These are phyloP conservation scores for Neodon shergylaensis DNA, from an alignment of 2,113 vertebrate species.

Conservation along the genomic window DNA sequence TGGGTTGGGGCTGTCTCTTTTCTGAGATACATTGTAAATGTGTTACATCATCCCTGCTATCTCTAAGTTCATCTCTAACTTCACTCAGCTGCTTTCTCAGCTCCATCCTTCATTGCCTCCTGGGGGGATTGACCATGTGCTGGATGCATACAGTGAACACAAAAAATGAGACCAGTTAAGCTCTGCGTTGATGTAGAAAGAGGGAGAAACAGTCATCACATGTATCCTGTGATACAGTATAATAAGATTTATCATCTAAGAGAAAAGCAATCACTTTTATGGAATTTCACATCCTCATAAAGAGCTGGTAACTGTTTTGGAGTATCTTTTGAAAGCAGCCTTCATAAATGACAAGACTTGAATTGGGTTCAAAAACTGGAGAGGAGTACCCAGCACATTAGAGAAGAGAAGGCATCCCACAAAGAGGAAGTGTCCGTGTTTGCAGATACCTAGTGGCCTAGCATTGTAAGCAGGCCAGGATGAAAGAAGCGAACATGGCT, in stretches of 20 bases:
- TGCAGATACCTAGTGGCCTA: neutral
- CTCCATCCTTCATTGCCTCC: neutral
- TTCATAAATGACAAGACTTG: neutral
- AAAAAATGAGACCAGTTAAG: neutral
- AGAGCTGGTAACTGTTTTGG: neutral
- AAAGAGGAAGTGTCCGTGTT: neutral
- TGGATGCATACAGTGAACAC: neutral
- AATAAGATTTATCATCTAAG: neutral
- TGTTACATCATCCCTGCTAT: neutral
- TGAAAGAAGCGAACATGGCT: neutral
- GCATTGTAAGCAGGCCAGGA: neutral
- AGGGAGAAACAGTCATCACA: rapidly evolving
- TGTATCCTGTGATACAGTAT: neutral
- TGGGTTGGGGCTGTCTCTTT: neutral
- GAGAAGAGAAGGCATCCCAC: neutral
- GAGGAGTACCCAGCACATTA: neutral
- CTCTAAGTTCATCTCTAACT: neutral
- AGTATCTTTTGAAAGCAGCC: neutral
- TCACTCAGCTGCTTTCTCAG: neutral
- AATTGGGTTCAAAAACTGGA: neutral
- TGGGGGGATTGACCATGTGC: neutral
- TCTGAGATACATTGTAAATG: neutral
- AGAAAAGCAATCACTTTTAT: constrained; percentile 16
- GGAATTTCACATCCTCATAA: too few species aligned
- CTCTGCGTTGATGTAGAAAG: neutral